Conservation (phyloP, 2,888 invertebrate species). For the Luffia ferchaultella region DNA sequence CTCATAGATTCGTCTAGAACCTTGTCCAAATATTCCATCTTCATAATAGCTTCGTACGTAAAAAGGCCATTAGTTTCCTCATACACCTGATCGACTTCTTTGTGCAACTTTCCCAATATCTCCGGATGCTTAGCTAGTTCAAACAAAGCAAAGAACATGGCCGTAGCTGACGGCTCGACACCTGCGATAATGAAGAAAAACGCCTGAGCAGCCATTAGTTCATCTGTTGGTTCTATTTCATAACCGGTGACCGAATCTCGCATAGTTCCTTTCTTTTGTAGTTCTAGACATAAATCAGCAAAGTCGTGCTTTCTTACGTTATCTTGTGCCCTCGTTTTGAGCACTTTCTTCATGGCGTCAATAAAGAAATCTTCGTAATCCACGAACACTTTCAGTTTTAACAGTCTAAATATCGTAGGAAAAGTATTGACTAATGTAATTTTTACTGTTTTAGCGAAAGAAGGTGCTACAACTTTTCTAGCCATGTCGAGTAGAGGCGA, state of each 20-base stretch:
- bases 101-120: constrained; percentile 32
- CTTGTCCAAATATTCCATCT: constrained; percentile 42
- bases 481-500: constrained; percentile 35
- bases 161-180: constrained; percentile 42
- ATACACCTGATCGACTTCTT: constrained; percentile 39
- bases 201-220: constrained; percentile 45
- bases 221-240: constrained; percentile 30
- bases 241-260: constrained; percentile 28
- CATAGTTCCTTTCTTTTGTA: constrained; percentile 33
- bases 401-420: constrained; percentile 24
- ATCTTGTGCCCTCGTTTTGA: constrained; percentile 24
- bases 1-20: constrained; percentile 38
- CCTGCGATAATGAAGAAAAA: constrained; percentile 55
- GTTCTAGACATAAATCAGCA: constrained; percentile 33
- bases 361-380: constrained; percentile 37
- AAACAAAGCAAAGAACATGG: constrained; percentile 38
- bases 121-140: constrained; percentile 37
- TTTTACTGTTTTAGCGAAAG: constrained; percentile 19
- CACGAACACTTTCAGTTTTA: constrained; percentile 32
- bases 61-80: constrained; percentile 24
- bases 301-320: constrained; percentile 29
- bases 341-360: constrained; percentile 30
- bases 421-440: constrained; percentile 20
- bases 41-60: constrained; percentile 31
- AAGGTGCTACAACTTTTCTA: constrained; percentile 24